phyloP scores from a whole-genome alignment of 2,888 invertebrate genomes.

The Xestia sexstrigata region DNA sequence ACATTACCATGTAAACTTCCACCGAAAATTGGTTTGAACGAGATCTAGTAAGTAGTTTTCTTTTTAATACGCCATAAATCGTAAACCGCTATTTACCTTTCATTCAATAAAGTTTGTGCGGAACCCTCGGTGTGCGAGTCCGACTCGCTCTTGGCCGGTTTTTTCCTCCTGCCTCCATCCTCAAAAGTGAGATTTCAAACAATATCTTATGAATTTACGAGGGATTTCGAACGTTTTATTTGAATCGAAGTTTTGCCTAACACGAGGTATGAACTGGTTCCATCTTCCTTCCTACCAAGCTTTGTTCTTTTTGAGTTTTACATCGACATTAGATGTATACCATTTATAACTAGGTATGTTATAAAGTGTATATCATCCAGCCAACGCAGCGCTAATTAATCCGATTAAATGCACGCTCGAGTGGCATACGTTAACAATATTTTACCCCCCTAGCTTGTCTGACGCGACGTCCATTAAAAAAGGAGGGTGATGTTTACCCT shows the following conservation, averaged over 20 bases:
- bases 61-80: no score
- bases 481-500: neutral
- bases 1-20: no score
- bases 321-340: neutral
- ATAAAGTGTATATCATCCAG: neutral
- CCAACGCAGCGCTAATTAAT: neutral
- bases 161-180: neutral
- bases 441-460: neutral
- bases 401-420: neutral
- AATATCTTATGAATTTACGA: neutral
- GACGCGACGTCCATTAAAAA: conserved; percentile 3
- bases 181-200: neutral
- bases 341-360: neutral
- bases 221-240: neutral
- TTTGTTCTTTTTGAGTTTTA: neutral
- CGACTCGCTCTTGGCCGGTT: no score
- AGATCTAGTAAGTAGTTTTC: no score
- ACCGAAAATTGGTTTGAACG: no score
- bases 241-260: neutral
- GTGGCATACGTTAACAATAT: neutral
- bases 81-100: no score
- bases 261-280: neutral
- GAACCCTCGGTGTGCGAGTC: no score
- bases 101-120: no score
- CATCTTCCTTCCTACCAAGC: neutral